phyloP scores from a whole-genome alignment of 1,140 invertebrate genomes.

The Hypsibius dujardini region DNA sequence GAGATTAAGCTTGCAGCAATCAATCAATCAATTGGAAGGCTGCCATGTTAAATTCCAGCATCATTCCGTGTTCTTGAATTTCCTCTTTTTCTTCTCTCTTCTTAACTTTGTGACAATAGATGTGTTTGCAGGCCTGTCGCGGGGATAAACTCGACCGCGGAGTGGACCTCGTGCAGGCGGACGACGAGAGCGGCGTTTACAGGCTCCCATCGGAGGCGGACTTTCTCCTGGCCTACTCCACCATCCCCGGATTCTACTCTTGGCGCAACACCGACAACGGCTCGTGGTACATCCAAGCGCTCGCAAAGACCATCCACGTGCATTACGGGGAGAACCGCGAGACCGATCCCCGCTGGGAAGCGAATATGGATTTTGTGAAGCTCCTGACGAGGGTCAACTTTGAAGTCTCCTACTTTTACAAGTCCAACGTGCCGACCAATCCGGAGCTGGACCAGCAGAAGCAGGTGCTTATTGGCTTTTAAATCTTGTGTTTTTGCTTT shows the following conservation, averaged over 20 bases:
- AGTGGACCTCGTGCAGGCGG: constrained; percentile 26
- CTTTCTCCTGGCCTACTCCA: constrained; percentile 12
- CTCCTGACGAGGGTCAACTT: constrained; percentile 2
- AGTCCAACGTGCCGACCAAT: constrained; percentile 11
- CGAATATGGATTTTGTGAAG: background rate
- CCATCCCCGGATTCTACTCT: constrained; percentile 16
- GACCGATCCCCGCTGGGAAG: background rate
- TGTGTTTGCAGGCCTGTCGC: constrained; percentile 49
- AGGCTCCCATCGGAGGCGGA: constrained; percentile 8
- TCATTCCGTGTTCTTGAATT: too few species aligned
- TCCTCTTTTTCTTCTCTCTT: too few species aligned
- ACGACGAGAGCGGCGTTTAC: constrained; percentile 23
- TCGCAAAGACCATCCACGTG: background rate
- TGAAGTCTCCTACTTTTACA: constrained; percentile 10
- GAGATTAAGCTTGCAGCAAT: too few species aligned
- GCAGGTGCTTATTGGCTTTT: too few species aligned
- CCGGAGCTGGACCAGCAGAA: constrained; percentile 10
- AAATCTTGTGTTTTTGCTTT: too few species aligned
- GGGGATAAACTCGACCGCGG: constrained; percentile 31
- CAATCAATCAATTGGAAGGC: too few species aligned
- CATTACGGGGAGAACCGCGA: too few species aligned
- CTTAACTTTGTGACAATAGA: too few species aligned
- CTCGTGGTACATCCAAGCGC: constrained; percentile 13
- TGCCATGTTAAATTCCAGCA: too few species aligned
- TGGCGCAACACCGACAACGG: constrained; percentile 16